Evolutionary conservation across 1,140 invertebrate genomes (phyloP).

Genomic region (Sycophaga agraensis): DNA sequence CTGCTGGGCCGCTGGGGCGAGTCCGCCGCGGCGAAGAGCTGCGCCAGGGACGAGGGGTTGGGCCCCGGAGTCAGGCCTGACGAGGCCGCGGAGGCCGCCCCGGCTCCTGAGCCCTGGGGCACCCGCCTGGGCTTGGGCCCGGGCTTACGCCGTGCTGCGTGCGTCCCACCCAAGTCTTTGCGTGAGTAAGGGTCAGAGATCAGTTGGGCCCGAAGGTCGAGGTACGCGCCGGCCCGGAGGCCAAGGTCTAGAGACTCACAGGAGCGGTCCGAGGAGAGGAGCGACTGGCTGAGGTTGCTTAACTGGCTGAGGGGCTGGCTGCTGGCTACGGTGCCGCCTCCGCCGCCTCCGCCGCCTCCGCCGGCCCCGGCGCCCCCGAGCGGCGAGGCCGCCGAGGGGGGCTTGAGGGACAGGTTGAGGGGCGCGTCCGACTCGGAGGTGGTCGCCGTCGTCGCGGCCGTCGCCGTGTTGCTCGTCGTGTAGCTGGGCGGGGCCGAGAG

Average conservation of each 20-base stretch:
- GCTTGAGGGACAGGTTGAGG: conserved; percentile 79
- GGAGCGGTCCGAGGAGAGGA: conserved; percentile 57
- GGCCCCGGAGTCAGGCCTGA: conserved; percentile 59
- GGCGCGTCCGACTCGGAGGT: conserved; percentile 71
- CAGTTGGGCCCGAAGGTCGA: too few relatives aligned
- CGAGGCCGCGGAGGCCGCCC: conserved; percentile 58
- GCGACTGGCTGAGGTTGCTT: conserved; percentile 60
- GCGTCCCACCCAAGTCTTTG: too few relatives aligned
- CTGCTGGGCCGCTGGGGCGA: conserved; percentile 64
- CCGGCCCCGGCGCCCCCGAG: too few relatives aligned
- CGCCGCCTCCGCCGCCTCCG: conserved; percentile 39
- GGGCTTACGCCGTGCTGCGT: conserved; percentile 71
- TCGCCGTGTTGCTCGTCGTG: conserved; percentile 54
- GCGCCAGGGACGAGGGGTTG: conserved; percentile 58
- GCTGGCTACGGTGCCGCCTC: conserved; percentile 44
- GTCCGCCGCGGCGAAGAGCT: conserved; percentile 61
- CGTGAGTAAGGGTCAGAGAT: too few relatives aligned
- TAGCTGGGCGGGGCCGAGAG: conserved; percentile 51
- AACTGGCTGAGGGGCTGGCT: conserved; percentile 61
- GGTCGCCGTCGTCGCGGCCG: too few relatives aligned
- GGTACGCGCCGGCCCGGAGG: too few relatives aligned
- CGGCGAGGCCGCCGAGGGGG: conserved; percentile 61
- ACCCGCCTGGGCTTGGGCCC: conserved; percentile 71
- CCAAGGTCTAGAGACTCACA: conserved; percentile 61
- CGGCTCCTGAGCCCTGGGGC: conserved; percentile 61